Evolutionary conservation across 2,113 vertebrate species (phyloP), one percentile per base, ranked within the genome.

Genomic region (Chamaea fasciata): DNA sequence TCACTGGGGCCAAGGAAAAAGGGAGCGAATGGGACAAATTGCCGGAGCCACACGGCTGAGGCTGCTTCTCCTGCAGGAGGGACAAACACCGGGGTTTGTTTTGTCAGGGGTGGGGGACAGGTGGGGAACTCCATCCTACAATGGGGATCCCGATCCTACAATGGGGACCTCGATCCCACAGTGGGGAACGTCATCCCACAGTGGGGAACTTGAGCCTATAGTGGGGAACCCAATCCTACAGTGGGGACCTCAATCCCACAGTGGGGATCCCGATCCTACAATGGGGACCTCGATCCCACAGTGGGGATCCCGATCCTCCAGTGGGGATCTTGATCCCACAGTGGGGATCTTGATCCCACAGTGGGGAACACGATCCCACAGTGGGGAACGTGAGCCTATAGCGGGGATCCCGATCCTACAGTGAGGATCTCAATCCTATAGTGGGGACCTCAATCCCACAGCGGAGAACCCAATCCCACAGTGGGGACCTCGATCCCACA

Each of bases 251-350:
- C 26, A 4, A 19, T 28, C 59, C 26, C 12, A 30, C 17, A 19
- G 7, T 39, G 37, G 10, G 17, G 31, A 44, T 4, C 5, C 2
- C 6, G 6, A 30, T 53, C 52, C 52, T 4, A 30, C 15, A 18
- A 4, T 5, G 14, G 31, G 26, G 33, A 60, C 17, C 10, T 3
- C 2, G 2, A 26, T 18, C 63, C 42, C 8, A 18, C 6, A 6
- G 0, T 13, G 42, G 15, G 13, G 62, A 42, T 1, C 10, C 5
- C 41, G 2, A 6, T 46, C 42, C 15, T 17, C 7, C 27, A 55
- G 20, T 13, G 42, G 15, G n/a, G 46, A 47, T 6, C 21, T 11
- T 11, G 3, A 47, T 22, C 46, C 46, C 11, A 47, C 46, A 22
- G 10, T 47, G 46, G 46, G 46, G 19, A 46, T 19, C 19, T 21